phyloP scores from a whole-genome alignment of 2,113 vertebrate species.

The Lepus europaeus region DNA sequence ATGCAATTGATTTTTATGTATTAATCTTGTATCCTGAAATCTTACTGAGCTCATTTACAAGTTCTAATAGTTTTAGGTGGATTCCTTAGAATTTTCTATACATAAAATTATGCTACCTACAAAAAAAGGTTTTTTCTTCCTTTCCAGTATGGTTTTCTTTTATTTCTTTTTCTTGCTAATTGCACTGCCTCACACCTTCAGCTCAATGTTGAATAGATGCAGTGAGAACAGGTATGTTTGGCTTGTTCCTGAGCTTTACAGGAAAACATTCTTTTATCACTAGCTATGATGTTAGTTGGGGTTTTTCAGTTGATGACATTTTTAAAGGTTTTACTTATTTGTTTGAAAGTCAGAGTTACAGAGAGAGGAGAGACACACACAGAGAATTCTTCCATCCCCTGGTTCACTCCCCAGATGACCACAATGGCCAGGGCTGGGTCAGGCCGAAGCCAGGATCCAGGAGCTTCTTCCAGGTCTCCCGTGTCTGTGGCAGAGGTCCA shows the following conservation, averaged over 20 bases:
- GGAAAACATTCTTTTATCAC: neutral
- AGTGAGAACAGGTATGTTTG: neutral
- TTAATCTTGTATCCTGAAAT: neutral
- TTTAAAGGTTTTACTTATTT: too few species aligned
- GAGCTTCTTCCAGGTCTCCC: too few species aligned
- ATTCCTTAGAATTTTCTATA: neutral
- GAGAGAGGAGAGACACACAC: too few species aligned
- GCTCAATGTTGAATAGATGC: neutral
- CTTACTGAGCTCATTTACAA: neutral
- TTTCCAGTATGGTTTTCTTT: neutral
- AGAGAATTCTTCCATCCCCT: too few species aligned
- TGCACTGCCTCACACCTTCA: neutral
- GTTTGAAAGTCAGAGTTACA: too few species aligned
- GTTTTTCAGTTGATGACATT: neutral
- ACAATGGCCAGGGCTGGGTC: too few species aligned
- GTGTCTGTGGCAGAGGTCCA: too few species aligned
- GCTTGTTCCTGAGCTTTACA: neutral
- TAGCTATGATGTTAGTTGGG: neutral
- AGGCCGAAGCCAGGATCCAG: too few species aligned
- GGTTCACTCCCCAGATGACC: too few species aligned
- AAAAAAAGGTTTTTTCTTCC: neutral
- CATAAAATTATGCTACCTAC: neutral
- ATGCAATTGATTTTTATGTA: neutral
- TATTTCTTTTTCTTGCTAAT: neutral
- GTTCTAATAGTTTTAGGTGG: neutral